These are phyloP conservation scores for Spea hammondii DNA, from an alignment of 2,797 vertebrate genomes.

Conservation along the genomic window DNA sequence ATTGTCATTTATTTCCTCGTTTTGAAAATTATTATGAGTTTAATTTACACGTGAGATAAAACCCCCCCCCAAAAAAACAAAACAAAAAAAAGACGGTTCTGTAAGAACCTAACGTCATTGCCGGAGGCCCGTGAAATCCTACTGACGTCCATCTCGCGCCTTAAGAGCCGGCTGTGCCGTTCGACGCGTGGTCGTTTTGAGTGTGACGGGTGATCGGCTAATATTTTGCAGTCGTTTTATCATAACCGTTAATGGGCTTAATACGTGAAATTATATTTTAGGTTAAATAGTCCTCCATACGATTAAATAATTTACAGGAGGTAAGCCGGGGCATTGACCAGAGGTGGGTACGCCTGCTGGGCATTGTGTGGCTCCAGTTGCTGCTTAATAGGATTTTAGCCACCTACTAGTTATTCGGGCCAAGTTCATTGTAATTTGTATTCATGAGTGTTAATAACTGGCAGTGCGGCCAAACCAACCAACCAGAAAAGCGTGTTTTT, in stretches of 20 bases:
- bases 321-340: no score
- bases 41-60: slow-evolving; percentile 45
- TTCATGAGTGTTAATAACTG: no score
- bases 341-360: no score
- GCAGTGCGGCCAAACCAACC: no score
- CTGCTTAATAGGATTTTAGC: no score
- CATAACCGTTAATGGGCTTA: background rate
- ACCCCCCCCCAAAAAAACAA: background rate
- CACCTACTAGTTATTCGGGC: no score
- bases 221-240: slow-evolving; percentile 28
- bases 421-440: no score
- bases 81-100: slow-evolving; percentile 41
- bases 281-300: no score
- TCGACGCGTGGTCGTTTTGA: background rate
- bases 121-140: slow-evolving; percentile 27
- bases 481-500: no score
- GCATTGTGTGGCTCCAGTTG: no score
- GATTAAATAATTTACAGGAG: no score
- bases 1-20: slow-evolving; percentile 79
- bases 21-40: slow-evolving; percentile 55
- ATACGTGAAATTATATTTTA: background rate
- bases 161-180: slow-evolving; percentile 1
- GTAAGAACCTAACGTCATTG: slow-evolving; percentile 41
- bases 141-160: slow-evolving; percentile 17
- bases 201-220: background rate